These are phyloP conservation scores for Acronicta alni DNA, from an alignment of 2,888 invertebrate genomes.

Conservation along the genomic window DNA sequence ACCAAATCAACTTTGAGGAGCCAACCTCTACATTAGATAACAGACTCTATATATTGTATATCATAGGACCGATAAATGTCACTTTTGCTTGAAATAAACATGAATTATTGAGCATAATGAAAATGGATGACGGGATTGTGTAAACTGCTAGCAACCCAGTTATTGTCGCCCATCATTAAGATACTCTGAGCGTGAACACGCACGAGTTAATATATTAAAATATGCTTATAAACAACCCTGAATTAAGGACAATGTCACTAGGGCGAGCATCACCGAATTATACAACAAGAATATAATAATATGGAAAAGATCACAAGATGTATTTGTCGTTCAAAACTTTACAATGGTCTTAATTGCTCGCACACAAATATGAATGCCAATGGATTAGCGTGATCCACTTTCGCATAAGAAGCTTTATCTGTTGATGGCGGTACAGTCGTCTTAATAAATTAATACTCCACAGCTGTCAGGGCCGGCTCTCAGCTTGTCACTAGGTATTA, in stretches of 20 bases:
- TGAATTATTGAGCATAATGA: constrained; percentile 14
- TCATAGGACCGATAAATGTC: constrained; percentile 11
- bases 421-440: constrained; percentile 33
- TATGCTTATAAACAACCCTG: constrained; percentile 23
- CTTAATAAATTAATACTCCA: constrained; percentile 56
- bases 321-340: constrained; percentile 18
- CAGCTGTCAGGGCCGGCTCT: constrained; percentile 48
- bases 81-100: constrained; percentile 4
- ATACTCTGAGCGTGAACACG: background rate
- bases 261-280: constrained; percentile 12
- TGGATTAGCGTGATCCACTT: constrained; percentile 52
- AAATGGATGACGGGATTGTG: constrained; percentile 10
- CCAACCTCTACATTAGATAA: background rate
- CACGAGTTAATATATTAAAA: constrained; percentile 25
- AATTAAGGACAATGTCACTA: constrained; percentile 23
- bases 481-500: constrained; percentile 48
- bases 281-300: constrained; percentile 4
- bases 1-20: background rate
- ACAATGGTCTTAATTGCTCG: constrained; percentile 9
- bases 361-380: constrained; percentile 22
- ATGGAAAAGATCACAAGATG: constrained; percentile 6
- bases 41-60: too few species aligned
- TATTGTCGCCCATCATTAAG: background rate
- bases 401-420: constrained; percentile 29
- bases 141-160: constrained; percentile 6